Percentiles rank a stretch among this genome's conserved stretches.
Evolutionary conservation across 2,113 vertebrate genomes (phyloP).

Genomic region (Bos taurus): DNA sequence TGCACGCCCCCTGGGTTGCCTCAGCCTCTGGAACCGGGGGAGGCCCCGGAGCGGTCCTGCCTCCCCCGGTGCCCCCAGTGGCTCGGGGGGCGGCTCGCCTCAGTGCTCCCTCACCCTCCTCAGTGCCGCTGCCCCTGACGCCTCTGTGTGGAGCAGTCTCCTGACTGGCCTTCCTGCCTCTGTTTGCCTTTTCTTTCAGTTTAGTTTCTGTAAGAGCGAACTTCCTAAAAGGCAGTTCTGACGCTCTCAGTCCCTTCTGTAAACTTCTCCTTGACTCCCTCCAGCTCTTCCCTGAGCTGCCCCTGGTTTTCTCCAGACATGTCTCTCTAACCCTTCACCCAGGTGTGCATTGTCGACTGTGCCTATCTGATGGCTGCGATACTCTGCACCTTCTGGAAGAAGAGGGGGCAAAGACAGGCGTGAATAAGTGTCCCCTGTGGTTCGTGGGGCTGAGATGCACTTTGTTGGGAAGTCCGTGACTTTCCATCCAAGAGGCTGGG

Average conservation of each 20-base stretch:
- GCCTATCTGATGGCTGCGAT: too few species aligned
- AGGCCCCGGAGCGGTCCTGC: not conserved
- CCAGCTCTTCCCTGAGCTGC: not conserved
- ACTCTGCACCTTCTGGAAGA: not conserved
- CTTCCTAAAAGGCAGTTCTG: not conserved
- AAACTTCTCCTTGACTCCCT: not conserved
- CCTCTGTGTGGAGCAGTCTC: not conserved
- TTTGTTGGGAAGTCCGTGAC: slow-evolving; percentile 81
- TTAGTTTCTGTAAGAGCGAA: not conserved
- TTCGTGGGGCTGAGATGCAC: slow-evolving; percentile 79
- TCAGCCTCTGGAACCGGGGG: not conserved
- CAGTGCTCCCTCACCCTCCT: not conserved
- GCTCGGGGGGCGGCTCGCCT: not conserved
- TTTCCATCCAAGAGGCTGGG: slow-evolving; percentile 83
- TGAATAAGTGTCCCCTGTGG: slow-evolving; percentile 64
- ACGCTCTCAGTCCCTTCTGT: not conserved
- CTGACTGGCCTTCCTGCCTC: not conserved
- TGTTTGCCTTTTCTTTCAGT: not conserved
- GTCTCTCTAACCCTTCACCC: not conserved
- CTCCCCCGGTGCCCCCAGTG: rapidly evolving
- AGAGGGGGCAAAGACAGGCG: not conserved
- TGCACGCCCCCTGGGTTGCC: not conserved
- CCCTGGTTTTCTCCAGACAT: not conserved
- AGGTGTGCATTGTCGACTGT: not conserved
- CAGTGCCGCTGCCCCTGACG: not conserved